Percentiles rank a stretch among this genome's conserved stretches.
These are phyloP conservation scores for Rhinella marina DNA, from an alignment of 2,797 vertebrate genomes.

Conservation along the genomic window DNA sequence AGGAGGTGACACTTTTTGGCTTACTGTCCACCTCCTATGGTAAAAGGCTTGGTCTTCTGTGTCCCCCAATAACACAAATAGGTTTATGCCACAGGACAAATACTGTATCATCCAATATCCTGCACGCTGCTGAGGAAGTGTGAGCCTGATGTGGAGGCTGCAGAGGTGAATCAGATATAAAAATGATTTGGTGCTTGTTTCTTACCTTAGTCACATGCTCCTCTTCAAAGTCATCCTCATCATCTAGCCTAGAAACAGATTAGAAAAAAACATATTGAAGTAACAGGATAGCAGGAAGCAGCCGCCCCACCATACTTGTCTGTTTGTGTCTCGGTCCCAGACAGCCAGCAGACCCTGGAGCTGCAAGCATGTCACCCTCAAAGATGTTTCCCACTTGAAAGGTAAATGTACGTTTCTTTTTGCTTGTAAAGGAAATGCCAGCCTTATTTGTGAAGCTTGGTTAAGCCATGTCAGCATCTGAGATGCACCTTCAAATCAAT, in stretches of 20 bases:
- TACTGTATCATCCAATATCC: not conserved
- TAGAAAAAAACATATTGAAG: not conserved
- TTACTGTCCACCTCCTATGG: too few relatives aligned
- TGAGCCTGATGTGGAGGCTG: not conserved
- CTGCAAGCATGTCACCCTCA: not conserved
- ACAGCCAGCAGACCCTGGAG: not conserved
- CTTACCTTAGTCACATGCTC: conserved; percentile 92
- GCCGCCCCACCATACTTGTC: not conserved
- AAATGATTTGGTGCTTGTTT: not conserved
- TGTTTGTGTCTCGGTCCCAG: not conserved
- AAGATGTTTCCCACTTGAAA: not conserved
- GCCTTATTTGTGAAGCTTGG: not conserved
- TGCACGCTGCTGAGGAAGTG: not conserved
- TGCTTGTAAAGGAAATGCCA: not conserved
- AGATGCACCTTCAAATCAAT: not conserved
- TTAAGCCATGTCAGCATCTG: not conserved
- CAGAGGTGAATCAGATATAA: not conserved
- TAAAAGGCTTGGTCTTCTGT: too few relatives aligned
- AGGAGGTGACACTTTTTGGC: too few relatives aligned
- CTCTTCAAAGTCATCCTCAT: conserved; percentile 87
- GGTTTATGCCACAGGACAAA: too few relatives aligned
- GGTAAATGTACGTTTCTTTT: not conserved
- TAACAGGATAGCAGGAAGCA: not conserved
- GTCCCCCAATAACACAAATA: too few relatives aligned
- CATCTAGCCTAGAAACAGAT: conserved; percentile 76